Conservation (phyloP, 2,888 invertebrate species). For the Eupithecia subfuscata region DNA sequence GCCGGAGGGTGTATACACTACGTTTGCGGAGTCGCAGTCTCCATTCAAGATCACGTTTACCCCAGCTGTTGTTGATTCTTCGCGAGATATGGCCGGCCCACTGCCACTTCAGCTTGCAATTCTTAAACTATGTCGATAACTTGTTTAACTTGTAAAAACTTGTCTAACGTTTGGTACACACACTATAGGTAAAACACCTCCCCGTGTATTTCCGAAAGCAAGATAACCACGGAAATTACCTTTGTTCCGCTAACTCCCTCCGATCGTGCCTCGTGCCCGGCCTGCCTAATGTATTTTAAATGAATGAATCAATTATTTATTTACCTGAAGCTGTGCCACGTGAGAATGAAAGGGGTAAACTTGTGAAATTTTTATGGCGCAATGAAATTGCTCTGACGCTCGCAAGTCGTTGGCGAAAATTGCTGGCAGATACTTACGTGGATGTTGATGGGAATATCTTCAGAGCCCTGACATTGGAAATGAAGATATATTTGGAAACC, state of each 20-base stretch:
- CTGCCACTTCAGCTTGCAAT: no score
- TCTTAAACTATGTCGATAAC: no score
- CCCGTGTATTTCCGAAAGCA: slow-evolving; percentile 21
- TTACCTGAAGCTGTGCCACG: slow-evolving; percentile 53
- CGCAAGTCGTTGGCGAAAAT: slow-evolving; percentile 39
- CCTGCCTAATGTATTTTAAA: slow-evolving; percentile 74
- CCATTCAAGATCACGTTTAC: no score
- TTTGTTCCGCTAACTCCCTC: slow-evolving; percentile 51
- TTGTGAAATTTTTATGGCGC: slow-evolving; percentile 60
- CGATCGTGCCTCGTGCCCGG: slow-evolving; percentile 52
- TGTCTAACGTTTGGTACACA: background rate
- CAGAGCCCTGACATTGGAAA: background rate
- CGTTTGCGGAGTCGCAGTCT: no score
- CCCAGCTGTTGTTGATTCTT: no score
- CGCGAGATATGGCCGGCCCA: no score
- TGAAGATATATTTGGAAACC: background rate
- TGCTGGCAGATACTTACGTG: slow-evolving; percentile 8
- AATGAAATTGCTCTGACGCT: slow-evolving; percentile 53
- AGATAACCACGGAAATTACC: slow-evolving; percentile 59
- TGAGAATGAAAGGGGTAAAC: slow-evolving; percentile 62
- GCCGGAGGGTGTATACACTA: no score
- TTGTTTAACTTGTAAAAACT: no score
- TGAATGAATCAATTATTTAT: slow-evolving; percentile 70
- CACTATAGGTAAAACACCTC: slow-evolving; percentile 33
- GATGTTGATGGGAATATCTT: background rate